These are phyloP conservation scores for Chaetogeoica ovagalla DNA, from an alignment of 2,888 invertebrate species.

Conservation along the genomic window DNA sequence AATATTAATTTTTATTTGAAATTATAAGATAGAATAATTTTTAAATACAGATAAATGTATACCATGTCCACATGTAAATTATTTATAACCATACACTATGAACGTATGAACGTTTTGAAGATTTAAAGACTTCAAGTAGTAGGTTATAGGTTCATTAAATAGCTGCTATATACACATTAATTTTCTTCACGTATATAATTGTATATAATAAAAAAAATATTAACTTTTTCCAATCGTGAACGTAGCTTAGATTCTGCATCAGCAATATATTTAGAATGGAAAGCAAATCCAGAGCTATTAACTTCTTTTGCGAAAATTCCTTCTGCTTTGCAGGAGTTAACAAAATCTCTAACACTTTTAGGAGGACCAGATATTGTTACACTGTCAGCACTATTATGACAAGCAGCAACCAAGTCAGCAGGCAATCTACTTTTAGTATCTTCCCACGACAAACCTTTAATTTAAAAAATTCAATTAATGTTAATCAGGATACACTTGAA, in stretches of 20 bases:
- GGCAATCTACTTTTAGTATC: conserved; percentile 76
- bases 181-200: not conserved
- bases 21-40: too few species aligned
- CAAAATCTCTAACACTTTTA: conserved; percentile 69
- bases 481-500: not conserved
- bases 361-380: conserved; percentile 92
- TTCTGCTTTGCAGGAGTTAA: conserved; percentile 71
- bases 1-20: too few species aligned
- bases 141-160: too few species aligned
- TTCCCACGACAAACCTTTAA: conserved; percentile 74
- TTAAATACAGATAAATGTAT: too few species aligned
- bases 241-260: conserved; percentile 81
- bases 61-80: too few species aligned
- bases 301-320: conserved; percentile 83
- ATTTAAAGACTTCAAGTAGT: not conserved
- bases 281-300: conserved; percentile 78
- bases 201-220: conserved; percentile 6
- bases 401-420: conserved; percentile 80
- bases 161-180: not conserved
- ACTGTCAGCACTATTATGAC: conserved; percentile 92
- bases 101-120: not conserved
- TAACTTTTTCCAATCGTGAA: conserved; percentile 69
- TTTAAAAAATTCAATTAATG: not conserved
- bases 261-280: conserved; percentile 90
- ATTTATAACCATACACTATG: not conserved